Evolutionary conservation across 2,113 vertebrate genomes (phyloP).

Genomic region (Pavo muticus): DNA sequence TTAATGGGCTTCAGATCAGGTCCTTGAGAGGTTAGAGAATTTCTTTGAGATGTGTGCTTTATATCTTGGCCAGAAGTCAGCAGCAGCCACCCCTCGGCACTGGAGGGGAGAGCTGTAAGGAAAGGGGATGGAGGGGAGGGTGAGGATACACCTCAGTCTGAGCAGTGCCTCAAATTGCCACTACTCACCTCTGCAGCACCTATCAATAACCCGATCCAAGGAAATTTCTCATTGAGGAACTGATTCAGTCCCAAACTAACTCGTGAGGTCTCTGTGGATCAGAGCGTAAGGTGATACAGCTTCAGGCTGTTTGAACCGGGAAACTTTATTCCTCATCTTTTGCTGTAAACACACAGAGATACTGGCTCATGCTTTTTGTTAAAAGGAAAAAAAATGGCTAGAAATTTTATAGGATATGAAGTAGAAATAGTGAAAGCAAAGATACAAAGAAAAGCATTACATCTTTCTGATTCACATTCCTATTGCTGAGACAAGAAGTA

Average conservation of each 20-base stretch:
- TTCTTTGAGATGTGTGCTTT: constrained; percentile 19
- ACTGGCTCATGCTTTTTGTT: not conserved
- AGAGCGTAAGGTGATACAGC: not conserved
- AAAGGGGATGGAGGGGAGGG: not conserved
- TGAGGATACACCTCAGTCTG: not conserved
- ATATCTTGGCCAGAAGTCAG: constrained; percentile 10
- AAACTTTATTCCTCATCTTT: constrained; percentile 14
- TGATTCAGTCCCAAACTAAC: not conserved
- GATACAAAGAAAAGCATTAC: not conserved
- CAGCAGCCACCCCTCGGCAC: not conserved
- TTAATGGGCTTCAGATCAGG: constrained; percentile 37
- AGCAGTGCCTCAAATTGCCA: not conserved
- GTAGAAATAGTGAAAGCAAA: not conserved
- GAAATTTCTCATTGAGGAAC: not conserved
- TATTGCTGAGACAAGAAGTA: not conserved
- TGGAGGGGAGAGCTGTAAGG: not conserved
- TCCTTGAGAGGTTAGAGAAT: constrained; percentile 22
- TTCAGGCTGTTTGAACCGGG: not conserved
- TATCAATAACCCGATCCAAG: not conserved
- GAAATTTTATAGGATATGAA: not conserved
- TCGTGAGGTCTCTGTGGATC: not conserved
- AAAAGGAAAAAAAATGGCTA: not conserved
- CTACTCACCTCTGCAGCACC: not conserved
- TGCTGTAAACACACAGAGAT: not conserved
- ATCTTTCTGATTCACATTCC: not conserved